These are phyloP conservation scores for Rafetus swinhoei DNA, from an alignment of 2,113 vertebrate species.

Conservation along the genomic window DNA sequence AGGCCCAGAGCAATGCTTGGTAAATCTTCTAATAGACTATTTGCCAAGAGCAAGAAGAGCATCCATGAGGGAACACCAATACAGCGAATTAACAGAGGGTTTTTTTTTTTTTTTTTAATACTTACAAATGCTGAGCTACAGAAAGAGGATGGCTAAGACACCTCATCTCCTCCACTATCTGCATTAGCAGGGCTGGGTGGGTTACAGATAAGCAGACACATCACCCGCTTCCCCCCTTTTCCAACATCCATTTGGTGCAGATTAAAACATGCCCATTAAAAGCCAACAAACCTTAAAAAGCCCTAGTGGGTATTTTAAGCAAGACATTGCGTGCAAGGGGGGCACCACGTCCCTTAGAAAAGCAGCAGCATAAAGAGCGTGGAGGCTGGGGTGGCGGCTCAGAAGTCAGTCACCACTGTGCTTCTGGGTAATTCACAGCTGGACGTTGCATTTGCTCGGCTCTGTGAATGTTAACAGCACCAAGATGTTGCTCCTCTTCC, in stretches of 20 bases:
- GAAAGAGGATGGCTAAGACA: neutral
- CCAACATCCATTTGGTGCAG: neutral
- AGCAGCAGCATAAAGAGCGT: neutral
- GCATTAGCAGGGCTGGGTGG: neutral
- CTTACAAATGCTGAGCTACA: neutral
- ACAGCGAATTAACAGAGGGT: neutral
- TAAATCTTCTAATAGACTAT: neutral
- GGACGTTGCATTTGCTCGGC: neutral
- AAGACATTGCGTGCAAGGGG: neutral
- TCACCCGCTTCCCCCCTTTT: rapidly evolving
- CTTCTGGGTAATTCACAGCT: neutral
- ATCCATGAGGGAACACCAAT: neutral
- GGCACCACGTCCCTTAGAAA: neutral
- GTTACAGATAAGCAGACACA: rapidly evolving
- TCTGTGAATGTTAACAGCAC: neutral
- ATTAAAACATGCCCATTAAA: neutral
- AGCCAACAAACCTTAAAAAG: neutral
- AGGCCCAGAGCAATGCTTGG: no score
- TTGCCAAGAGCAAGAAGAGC: neutral
- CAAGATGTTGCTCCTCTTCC: neutral
- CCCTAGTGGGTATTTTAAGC: neutral
- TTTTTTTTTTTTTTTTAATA: neutral
- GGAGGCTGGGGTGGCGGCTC: neutral
- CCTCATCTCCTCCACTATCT: no score
- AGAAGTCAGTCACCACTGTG: no score